Evolutionary conservation across 2,888 invertebrate genomes (phyloP).

Genomic region (Vesta saturnalis): DNA sequence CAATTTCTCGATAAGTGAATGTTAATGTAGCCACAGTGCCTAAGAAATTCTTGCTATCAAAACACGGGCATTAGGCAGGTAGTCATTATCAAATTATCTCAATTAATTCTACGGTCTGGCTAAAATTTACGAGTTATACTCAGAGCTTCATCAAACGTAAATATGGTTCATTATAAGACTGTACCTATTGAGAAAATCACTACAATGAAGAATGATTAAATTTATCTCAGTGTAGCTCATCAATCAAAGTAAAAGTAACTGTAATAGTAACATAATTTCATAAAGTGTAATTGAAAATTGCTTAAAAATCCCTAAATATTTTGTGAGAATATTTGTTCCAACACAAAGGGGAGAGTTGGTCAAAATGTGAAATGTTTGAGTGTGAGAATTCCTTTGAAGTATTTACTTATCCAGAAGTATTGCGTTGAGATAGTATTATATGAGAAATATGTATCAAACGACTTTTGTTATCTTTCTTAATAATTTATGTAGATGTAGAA

Average conservation of each 20-base stretch:
- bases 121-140: not conserved
- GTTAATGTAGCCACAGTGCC: too few species aligned
- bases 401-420: too few species aligned
- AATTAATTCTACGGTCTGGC: not conserved
- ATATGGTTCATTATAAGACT: too few species aligned
- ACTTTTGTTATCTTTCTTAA: not conserved
- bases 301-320: too few species aligned
- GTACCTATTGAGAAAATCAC: too few species aligned
- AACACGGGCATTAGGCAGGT: not conserved
- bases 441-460: constrained; percentile 5
- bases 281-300: too few species aligned
- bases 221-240: not conserved
- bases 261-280: not conserved
- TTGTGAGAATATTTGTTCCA: not conserved
- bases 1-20: too few species aligned
- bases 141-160: too few species aligned
- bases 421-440: not conserved
- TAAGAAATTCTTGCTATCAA: too few species aligned
- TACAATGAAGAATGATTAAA: not conserved
- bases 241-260: not conserved
- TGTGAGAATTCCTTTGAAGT: constrained; percentile 7
- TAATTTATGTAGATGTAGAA: not conserved
- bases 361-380: not conserved
- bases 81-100: not conserved
- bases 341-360: not conserved